phyloP scores from a whole-genome alignment of 2,797 vertebrate species.

The Microhierax caerulescens region DNA sequence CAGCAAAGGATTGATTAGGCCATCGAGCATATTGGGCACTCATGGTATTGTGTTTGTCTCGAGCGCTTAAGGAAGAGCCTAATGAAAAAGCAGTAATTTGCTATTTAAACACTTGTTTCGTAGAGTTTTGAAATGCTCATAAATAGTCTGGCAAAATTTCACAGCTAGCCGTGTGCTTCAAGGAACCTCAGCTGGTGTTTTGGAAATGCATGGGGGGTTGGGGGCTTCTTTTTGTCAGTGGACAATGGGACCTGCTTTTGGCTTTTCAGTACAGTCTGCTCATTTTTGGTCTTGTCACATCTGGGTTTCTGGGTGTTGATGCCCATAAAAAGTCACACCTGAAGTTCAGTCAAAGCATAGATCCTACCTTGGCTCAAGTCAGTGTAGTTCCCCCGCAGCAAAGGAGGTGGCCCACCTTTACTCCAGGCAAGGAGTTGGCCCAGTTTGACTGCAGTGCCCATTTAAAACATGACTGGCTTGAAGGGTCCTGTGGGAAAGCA shows the following conservation, averaged over 20 bases:
- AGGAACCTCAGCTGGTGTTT: not conserved
- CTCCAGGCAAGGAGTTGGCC: not conserved
- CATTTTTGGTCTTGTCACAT: not conserved
- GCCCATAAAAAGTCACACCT: not conserved
- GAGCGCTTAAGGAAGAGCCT: conserved; percentile 35
- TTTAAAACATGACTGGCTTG: not conserved
- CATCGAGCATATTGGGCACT: conserved; percentile 50
- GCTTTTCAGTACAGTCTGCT: not conserved
- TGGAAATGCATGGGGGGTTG: not conserved
- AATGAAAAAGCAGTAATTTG: conserved; percentile 64
- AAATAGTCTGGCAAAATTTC: not conserved
- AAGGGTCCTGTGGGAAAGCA: not conserved
- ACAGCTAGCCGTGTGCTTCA: not conserved
- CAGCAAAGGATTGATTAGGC: conserved; percentile 68
- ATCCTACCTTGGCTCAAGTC: not conserved
- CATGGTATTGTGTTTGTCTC: conserved; percentile 52
- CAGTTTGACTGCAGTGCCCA: not conserved
- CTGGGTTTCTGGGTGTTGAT: not conserved
- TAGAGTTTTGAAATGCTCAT: conserved; percentile 6
- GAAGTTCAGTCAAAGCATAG: not conserved
- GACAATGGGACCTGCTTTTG: not conserved
- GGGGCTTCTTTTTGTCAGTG: not conserved
- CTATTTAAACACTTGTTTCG: conserved; percentile 43
- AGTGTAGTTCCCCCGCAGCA: not conserved
- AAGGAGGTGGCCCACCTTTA: not conserved